Evolutionary conservation across 2,888 invertebrate genomes (phyloP).

Genomic region (Prostheceraeus crozeri): DNA sequence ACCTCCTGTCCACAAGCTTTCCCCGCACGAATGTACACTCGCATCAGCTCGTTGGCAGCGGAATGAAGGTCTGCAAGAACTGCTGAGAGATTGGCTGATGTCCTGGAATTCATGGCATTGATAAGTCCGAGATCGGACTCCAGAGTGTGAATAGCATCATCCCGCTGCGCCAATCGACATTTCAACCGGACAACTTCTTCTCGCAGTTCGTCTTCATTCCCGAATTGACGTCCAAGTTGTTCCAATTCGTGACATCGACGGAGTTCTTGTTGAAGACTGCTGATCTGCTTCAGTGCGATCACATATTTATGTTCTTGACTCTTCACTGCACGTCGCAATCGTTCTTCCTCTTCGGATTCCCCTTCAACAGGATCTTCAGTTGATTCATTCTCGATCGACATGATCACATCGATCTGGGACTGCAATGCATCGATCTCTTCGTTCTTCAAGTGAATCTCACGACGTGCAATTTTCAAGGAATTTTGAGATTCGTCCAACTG

Average conservation of each 20-base stretch:
- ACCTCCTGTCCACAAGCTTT: not conserved
- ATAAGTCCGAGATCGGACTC: not conserved
- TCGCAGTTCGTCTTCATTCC: conserved; percentile 43
- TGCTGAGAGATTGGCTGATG: not conserved
- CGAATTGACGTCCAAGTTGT: conserved; percentile 39
- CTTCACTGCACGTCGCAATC: conserved; percentile 58
- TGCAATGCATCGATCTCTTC: conserved; percentile 48
- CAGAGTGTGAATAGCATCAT: not conserved
- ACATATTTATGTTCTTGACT: conserved; percentile 71
- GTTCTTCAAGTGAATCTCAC: conserved; percentile 49
- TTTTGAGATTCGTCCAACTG: conserved; percentile 49
- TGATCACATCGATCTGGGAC: conserved; percentile 46
- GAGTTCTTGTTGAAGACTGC: conserved; percentile 67
- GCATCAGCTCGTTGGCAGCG: not conserved
- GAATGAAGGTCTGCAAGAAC: not conserved
- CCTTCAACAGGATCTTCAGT: no score
- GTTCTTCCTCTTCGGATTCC: no score
- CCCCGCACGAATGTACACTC: not conserved
- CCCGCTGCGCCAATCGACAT: not conserved
- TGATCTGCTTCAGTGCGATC: conserved; percentile 68
- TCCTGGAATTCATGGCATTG: not conserved
- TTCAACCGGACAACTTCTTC: conserved; percentile 40
- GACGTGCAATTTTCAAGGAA: conserved; percentile 48
- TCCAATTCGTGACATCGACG: conserved; percentile 44
- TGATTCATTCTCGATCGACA: conserved; percentile 42